Conservation (phyloP, 92 coral and sea anemone genomes). For the Epizoanthus scotinus region DNA sequence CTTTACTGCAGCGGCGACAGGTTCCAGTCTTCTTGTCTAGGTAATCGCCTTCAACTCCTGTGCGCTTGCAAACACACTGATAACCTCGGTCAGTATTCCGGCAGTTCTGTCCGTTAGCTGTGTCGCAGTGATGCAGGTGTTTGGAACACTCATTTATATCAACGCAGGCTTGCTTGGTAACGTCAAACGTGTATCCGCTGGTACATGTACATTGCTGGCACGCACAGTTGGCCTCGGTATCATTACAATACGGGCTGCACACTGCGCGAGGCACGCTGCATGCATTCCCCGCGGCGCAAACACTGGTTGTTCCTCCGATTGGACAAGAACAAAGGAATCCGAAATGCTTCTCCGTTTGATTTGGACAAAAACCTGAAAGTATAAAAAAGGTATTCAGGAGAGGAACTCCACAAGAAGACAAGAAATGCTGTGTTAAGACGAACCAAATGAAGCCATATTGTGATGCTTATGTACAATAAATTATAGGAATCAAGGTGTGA, state of each 20-base stretch:
- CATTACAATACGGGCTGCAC: slow-evolving; percentile 10
- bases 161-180: slow-evolving; percentile 3
- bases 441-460: no score
- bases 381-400: no score
- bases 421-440: no score
- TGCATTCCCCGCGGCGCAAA: background rate
- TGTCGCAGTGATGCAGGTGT: slow-evolving; percentile 15
- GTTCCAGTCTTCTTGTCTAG: background rate
- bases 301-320: background rate
- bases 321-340: slow-evolving; percentile 30
- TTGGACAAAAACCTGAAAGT: slow-evolving; percentile 23
- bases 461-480: no score
- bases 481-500: no score
- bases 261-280: slow-evolving; percentile 5
- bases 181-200: slow-evolving; percentile 21
- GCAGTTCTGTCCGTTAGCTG: background rate
- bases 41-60: slow-evolving; percentile 24
- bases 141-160: slow-evolving; percentile 25
- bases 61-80: slow-evolving; percentile 21
- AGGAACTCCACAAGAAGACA: no score
- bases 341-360: background rate
- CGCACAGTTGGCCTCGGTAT: slow-evolving; percentile 7
- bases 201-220: slow-evolving; percentile 33
- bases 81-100: slow-evolving; percentile 22
- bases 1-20: slow-evolving; percentile 30